These are phyloP conservation scores for Diaprepes abbreviatus DNA, from an alignment of 2,888 invertebrate genomes.

Conservation along the genomic window DNA sequence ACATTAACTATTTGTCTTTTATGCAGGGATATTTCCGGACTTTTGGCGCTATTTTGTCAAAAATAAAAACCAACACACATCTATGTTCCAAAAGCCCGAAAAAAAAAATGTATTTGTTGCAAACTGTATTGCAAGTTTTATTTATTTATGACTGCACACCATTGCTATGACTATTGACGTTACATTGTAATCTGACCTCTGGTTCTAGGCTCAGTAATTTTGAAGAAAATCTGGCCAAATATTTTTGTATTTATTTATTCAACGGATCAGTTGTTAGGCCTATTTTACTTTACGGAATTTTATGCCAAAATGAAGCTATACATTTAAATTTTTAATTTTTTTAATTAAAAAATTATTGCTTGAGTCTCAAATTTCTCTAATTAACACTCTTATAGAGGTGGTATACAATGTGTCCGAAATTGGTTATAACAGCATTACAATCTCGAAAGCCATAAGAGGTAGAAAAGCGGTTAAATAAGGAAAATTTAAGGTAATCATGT, in stretches of 20 bases:
- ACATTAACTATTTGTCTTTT: conserved; percentile 68
- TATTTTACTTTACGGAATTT: background rate
- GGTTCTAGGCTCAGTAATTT: background rate
- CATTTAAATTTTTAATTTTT: background rate
- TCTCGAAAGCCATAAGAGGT: too few relatives aligned
- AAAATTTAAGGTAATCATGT: too few relatives aligned
- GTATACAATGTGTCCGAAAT: too few relatives aligned
- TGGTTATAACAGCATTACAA: too few relatives aligned
- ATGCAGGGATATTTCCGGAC: conserved; percentile 48
- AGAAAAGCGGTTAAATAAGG: too few relatives aligned
- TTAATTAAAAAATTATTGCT: background rate
- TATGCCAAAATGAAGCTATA: background rate
- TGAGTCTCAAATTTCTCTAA: too few relatives aligned
- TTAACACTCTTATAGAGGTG: too few relatives aligned
- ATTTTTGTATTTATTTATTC: background rate
- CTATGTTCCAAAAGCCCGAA: conserved; percentile 22
- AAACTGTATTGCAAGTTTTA: conserved; percentile 44
- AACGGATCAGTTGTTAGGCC: background rate
- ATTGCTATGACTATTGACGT: conserved; percentile 56
- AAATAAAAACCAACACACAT: conserved; percentile 36
- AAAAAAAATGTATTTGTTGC: conserved; percentile 24
- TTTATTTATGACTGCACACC: conserved; percentile 51
- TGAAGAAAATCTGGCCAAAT: conserved; percentile 1
- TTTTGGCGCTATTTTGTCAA: conserved; percentile 28
- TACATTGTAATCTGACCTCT: conserved; percentile 41